Conservation (phyloP, 2,797 vertebrate species). For the Coccyzus lansbergi region DNA sequence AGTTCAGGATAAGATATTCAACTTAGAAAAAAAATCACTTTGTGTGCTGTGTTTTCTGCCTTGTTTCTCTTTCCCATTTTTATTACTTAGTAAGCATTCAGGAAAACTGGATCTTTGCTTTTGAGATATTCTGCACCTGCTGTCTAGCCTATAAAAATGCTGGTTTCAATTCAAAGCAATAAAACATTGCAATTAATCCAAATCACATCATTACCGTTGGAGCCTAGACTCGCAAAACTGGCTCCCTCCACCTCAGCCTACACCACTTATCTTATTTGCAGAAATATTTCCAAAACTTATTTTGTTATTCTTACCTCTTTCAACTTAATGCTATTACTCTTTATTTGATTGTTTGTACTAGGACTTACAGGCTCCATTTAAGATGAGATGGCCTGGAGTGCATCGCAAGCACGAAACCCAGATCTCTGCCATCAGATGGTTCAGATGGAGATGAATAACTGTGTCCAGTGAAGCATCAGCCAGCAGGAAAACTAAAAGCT, state of each 20-base stretch:
- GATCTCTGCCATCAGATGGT: not conserved
- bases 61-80: slow-evolving; percentile 59
- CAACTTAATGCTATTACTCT: not conserved
- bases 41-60: slow-evolving; percentile 26
- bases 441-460: not conserved
- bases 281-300: not conserved
- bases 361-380: not conserved
- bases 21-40: slow-evolving; percentile 14
- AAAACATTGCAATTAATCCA: slow-evolving; percentile 73
- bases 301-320: not conserved
- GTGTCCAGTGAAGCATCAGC: accelerated
- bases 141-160: slow-evolving; percentile 72
- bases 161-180: slow-evolving; percentile 72
- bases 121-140: slow-evolving; percentile 74
- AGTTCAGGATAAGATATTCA: not conserved
- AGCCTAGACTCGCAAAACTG: slow-evolving; percentile 34
- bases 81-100: slow-evolving; percentile 61
- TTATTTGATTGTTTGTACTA: not conserved
- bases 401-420: accelerated
- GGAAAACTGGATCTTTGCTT: slow-evolving; percentile 57
- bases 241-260: not conserved
- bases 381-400: not conserved
- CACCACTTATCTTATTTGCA: slow-evolving; percentile 8
- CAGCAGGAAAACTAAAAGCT: not conserved
- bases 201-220: slow-evolving; percentile 63